Evolutionary conservation across 2,888 invertebrate species (phyloP).

Genomic region (Metopia argyrocephala): DNA sequence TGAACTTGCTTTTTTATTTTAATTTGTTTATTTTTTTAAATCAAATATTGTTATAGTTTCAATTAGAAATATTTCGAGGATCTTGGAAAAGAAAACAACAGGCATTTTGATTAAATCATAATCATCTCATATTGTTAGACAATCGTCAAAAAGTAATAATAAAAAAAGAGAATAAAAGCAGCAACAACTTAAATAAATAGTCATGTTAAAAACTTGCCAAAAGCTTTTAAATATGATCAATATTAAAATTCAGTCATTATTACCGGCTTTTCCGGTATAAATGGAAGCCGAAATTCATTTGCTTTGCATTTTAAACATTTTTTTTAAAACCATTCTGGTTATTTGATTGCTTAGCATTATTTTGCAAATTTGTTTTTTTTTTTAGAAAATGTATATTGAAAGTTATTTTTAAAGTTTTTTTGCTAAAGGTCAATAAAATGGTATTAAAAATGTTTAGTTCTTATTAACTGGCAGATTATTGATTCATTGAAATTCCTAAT

Average conservation of each 20-base stretch:
- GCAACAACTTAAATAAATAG: background rate
- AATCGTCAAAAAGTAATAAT: background rate
- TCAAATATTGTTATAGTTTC: conserved; percentile 2
- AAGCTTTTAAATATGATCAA: background rate
- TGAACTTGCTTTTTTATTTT: conserved; percentile 26
- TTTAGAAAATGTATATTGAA: conserved; percentile 2
- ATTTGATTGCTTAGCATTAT: background rate
- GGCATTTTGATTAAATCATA: background rate
- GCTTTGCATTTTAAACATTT: conserved; percentile 9
- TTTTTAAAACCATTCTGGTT: background rate
- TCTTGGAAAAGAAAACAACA: background rate
- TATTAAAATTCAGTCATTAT: background rate
- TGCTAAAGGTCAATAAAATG: conserved; percentile 41
- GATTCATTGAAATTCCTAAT: too few species aligned
- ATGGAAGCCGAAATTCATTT: background rate
- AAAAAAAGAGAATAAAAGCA: background rate
- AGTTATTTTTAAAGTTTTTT: conserved; percentile 15
- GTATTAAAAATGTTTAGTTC: background rate
- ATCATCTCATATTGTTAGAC: background rate
- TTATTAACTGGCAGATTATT: too few species aligned
- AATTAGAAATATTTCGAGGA: conserved; percentile 33
- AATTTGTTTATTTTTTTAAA: conserved; percentile 14
- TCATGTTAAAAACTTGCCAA: conserved; percentile 41
- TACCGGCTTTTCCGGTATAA: conserved; percentile 48
- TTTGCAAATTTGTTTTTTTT: background rate